Percentiles rank a stretch among this genome's conserved stretches.
Conservation (phyloP, 2,888 invertebrate species). For the Euzetes globulus region DNA sequence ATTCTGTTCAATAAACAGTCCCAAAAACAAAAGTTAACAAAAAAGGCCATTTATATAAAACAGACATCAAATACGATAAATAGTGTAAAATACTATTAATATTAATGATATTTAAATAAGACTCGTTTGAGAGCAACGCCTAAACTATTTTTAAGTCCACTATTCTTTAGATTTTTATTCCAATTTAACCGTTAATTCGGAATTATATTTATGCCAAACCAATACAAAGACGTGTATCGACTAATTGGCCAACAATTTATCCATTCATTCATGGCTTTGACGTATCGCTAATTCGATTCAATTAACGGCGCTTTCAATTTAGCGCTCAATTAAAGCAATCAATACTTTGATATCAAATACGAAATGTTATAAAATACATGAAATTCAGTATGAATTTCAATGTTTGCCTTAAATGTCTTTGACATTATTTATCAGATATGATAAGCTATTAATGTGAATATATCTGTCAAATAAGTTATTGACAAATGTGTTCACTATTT, state of each 20-base stretch:
- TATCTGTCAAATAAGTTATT: constrained; percentile 14
- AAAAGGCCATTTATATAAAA: not conserved
- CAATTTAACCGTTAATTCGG: too few relatives aligned
- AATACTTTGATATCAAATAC: not conserved
- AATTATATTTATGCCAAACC: not conserved
- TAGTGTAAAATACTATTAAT: too few relatives aligned
- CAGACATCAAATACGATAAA: not conserved
- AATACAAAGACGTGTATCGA: too few relatives aligned
- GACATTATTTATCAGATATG: not conserved
- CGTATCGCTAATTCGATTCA: not conserved
- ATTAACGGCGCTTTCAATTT: not conserved
- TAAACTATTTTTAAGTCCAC: too few relatives aligned
- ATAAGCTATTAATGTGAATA: constrained; percentile 8
- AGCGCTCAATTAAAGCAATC: constrained; percentile 1
- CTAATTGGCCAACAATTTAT: not conserved
- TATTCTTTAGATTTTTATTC: too few relatives aligned
- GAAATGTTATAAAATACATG: not conserved
- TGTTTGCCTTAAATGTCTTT: not conserved
- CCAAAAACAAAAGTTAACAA: not conserved
- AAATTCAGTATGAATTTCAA: not conserved
- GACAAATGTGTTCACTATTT: not conserved
- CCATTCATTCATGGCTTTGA: not conserved
- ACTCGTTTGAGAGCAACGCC: too few relatives aligned
- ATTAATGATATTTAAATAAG: too few relatives aligned
- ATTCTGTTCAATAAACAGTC: constrained; percentile 56